Percentiles rank a stretch among this genome's conserved stretches.
phyloP scores from a whole-genome alignment of 2,888 invertebrate species.

The Ellobium chinense region DNA sequence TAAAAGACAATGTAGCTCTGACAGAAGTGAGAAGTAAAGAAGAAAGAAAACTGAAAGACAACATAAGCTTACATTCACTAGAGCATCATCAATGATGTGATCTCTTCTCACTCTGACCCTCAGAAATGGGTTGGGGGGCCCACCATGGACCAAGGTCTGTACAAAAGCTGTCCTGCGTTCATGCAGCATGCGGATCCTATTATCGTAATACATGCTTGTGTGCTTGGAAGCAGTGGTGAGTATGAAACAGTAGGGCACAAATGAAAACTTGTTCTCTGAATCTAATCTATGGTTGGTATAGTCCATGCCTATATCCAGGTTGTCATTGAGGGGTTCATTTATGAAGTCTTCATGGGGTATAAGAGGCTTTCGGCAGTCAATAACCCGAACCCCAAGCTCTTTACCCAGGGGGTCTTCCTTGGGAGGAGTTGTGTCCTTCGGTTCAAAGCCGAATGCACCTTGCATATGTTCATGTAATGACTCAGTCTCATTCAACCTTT shows the following conservation, averaged over 20 bases:
- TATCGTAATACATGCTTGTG: conserved; percentile 94
- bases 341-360: conserved; percentile 94
- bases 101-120: conserved; percentile 86
- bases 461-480: conserved; percentile 64
- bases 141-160: conserved; percentile 89
- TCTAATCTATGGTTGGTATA: conserved; percentile 89
- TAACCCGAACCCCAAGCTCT: conserved; percentile 87
- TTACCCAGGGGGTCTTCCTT: conserved; percentile 81
- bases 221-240: conserved; percentile 95
- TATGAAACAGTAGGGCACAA: conserved; percentile 94
- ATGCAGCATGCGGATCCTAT: conserved; percentile 95
- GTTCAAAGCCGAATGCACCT: conserved; percentile 74
- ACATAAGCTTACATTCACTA: conserved; percentile 92
- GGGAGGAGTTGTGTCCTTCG: conserved; percentile 73
- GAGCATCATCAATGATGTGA: conserved; percentile 93
- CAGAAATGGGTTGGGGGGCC: conserved; percentile 84
- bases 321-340: conserved; percentile 95
- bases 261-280: conserved; percentile 83
- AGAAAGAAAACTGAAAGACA: no score
- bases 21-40: no score
- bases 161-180: conserved; percentile 92
- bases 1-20: no score
- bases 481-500: conserved; percentile 56
- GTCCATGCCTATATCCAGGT: conserved; percentile 95
- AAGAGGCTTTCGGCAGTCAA: conserved; percentile 91